These are phyloP conservation scores for Acanthurus tractus DNA, from an alignment of 2,797 vertebrate species.

Conservation along the genomic window DNA sequence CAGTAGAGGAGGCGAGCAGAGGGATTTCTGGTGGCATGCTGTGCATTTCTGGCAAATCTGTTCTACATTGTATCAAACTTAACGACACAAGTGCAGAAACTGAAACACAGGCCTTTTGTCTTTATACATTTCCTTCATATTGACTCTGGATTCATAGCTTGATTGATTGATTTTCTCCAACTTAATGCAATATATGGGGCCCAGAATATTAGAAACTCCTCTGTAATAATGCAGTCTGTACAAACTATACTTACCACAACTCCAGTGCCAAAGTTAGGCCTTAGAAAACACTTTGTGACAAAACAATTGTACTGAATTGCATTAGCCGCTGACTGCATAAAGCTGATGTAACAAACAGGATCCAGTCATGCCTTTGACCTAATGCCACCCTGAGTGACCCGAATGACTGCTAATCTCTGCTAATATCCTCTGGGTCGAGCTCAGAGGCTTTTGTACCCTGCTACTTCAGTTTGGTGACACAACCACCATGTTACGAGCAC, in stretches of 20 bases:
- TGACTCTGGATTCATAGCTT: conserved; percentile 11
- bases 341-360: conserved; percentile 23
- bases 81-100: neutral
- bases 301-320: neutral
- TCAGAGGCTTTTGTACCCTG: conserved; percentile 12
- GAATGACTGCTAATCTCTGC: conserved; percentile 41
- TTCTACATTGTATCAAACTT: neutral
- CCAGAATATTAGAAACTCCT: neutral
- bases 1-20: neutral
- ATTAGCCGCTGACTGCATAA: neutral
- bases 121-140: neutral
- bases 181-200: conserved; percentile 25
- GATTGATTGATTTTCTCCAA: conserved; percentile 31
- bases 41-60: neutral
- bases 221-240: too few relatives aligned
- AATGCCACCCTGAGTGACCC: conserved; percentile 24
- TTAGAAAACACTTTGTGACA: neutral
- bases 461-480: conserved; percentile 20
- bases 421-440: conserved; percentile 55
- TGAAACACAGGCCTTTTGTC: neutral
- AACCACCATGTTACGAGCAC: conserved; percentile 24
- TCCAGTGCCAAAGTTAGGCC: neutral
- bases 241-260: neutral
- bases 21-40: neutral
- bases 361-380: conserved; percentile 7